Conservation (phyloP, 2,888 invertebrate species). For the Ptychoptera contaminata region DNA sequence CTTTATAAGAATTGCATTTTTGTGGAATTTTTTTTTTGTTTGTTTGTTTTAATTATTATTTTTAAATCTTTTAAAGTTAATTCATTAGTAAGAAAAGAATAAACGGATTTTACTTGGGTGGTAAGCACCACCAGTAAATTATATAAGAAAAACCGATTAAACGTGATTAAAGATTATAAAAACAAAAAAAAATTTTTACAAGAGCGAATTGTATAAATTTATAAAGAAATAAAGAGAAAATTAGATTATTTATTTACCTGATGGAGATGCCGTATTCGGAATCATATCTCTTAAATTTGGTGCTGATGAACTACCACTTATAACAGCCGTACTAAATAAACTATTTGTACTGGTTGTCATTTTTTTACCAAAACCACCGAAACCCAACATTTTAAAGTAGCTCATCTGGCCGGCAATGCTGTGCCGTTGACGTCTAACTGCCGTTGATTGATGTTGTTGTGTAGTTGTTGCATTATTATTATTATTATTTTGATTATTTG, state of each 20-base stretch:
- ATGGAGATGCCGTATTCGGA: conserved; percentile 53
- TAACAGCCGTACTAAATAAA: conserved; percentile 90
- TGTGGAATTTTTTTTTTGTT: no score
- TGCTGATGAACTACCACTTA: conserved; percentile 85
- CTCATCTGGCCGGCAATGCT: conserved; percentile 92
- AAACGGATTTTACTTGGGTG: no score
- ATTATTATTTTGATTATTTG: not conserved
- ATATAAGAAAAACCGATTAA: no score
- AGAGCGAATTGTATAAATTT: no score
- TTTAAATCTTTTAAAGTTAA: no score
- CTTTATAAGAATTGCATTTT: conserved; percentile 23
- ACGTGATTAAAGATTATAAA: no score
- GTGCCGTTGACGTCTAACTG: conserved; percentile 74
- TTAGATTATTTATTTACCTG: conserved; percentile 41
- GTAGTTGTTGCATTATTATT: conserved; percentile 1
- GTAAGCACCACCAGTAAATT: no score
- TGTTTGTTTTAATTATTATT: no score
- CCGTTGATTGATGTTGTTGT: conserved; percentile 19
- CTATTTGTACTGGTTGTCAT: conserved; percentile 57
- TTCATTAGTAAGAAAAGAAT: not conserved
- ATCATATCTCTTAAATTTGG: conserved; percentile 81
- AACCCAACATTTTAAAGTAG: conserved; percentile 81
- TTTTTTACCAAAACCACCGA: conserved; percentile 50
- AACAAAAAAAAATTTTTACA: no score
- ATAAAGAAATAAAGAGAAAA: not conserved